Base-by-base conservation (phyloP, 2,888 invertebrate species). In the Pantelozetes paolii region DNA sequence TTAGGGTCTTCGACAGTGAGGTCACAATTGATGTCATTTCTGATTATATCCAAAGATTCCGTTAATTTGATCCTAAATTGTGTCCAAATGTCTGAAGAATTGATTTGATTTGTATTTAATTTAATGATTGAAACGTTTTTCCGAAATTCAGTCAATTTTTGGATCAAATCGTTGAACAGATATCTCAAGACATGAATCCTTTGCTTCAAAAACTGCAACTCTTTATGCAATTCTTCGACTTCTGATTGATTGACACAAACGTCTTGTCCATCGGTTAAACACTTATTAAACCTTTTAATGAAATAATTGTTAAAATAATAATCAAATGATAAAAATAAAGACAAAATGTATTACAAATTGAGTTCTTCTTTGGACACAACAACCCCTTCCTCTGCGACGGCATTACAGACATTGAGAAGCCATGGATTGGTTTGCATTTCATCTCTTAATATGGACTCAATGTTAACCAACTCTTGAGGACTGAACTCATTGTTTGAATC, bases 341-440 rank as follows among this genome's bases (percentile, higher is more conserved):
- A n/a, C n/a, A 6, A 62, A 62, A n/a, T 18, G 15, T 32, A 62
- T 28, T 62, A 62, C 62, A 62, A 15, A 28, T 62, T n/a, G 5
- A 30, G n/a, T 62, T 62, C 32, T 32, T 62, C 32, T 62, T 62
- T 62, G 3, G 62, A 28, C 5, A 62, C 62, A 62, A 62, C 18
- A 20, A 62, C 62, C 2, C n/a, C 15, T 15, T 32, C n/a, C 5
- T 62, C 62, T 32, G 32, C 36, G n/a, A 62, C 15, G 18, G 30
- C 32, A n/a, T 62, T 62, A 36, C 32, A 32, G 36, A 62, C 62
- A 62, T 62, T 62, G 18, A 62, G 36, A 32, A 62, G 62, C 62
- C 62, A 62, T 62, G 8, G 62, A 62, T 62, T 62, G 3, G 62
- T 62, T 11, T 36, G 30, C 8, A 32, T n/a, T 20, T 62, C 62